Evolutionary conservation across 2,113 vertebrate genomes (phyloP).

Genomic region (Mellivora capensis): DNA sequence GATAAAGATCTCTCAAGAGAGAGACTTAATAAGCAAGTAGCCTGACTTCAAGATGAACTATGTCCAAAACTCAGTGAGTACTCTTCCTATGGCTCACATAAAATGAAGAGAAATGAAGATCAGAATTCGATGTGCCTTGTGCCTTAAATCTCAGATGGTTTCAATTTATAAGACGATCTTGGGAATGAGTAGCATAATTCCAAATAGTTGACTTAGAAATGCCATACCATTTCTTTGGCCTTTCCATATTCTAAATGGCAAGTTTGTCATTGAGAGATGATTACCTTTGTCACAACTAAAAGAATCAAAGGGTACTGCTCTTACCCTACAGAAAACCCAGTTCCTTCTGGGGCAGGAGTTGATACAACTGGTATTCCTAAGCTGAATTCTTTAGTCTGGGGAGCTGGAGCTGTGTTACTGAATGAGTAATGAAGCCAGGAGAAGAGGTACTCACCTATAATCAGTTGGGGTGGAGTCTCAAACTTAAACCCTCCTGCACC

Average conservation of each 20-base stretch:
- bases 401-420: constrained; percentile 46
- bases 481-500: constrained; percentile 79
- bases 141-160: constrained; percentile 20
- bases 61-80: constrained; percentile 11
- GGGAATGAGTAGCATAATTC: constrained; percentile 20
- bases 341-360: constrained; percentile 60
- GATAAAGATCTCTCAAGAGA: constrained; percentile 15
- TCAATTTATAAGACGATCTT: constrained; percentile 35
- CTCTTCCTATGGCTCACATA: not conserved
- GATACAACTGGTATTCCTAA: constrained; percentile 78
- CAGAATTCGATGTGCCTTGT: constrained; percentile 14
- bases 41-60: constrained; percentile 7
- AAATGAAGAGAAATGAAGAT: not conserved
- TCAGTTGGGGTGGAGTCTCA: constrained; percentile 43
- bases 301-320: constrained; percentile 36
- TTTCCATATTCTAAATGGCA: not conserved
- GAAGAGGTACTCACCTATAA: constrained; percentile 63
- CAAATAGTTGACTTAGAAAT: constrained; percentile 14
- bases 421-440: constrained; percentile 74
- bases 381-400: constrained; percentile 74
- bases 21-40: not conserved
- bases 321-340: constrained; percentile 83
- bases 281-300: not conserved
- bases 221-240: not conserved
- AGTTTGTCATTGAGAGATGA: constrained; percentile 1